These are phyloP conservation scores for Eurypyga helias DNA, from an alignment of 2,113 vertebrate genomes.

Conservation along the genomic window DNA sequence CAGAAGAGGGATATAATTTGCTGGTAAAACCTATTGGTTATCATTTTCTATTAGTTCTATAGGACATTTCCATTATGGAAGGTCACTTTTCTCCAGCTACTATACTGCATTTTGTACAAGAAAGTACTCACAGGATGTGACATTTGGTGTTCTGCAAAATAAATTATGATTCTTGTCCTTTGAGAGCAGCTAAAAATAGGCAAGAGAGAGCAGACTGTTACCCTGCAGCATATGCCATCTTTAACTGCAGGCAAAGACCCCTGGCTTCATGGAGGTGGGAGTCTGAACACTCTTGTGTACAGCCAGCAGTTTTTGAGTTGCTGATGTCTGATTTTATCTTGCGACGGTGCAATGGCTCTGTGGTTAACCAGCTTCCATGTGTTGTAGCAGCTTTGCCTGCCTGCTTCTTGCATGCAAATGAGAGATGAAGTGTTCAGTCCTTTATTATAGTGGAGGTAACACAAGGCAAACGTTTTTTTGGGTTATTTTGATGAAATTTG, in stretches of 20 bases:
- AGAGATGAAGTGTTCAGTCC: rapidly evolving
- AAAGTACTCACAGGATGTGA: conserved; percentile 30
- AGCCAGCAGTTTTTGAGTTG: not conserved
- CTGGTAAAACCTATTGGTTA: conserved; percentile 56
- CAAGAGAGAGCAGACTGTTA: not conserved
- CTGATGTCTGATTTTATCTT: not conserved
- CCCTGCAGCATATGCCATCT: not conserved
- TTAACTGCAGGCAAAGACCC: not conserved
- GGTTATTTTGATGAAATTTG: not conserved
- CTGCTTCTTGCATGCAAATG: not conserved
- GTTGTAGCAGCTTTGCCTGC: not conserved
- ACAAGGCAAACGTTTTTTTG: rapidly evolving
- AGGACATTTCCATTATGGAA: conserved; percentile 66
- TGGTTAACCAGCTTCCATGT: not conserved
- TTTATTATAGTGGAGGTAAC: not conserved
- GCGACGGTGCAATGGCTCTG: not conserved
- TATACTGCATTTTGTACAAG: conserved; percentile 19
- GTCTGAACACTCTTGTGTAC: rapidly evolving
- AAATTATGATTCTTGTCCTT: conserved; percentile 3
- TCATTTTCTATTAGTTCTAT: conserved; percentile 64
- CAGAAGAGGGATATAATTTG: conserved; percentile 57
- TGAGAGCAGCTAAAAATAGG: conserved; percentile 36
- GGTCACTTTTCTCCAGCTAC: conserved; percentile 58
- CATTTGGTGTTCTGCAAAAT: conserved; percentile 26
- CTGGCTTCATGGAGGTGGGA: not conserved